Evolutionary conservation across 2,797 vertebrate species (phyloP), one percentile per base, ranked within the genome.

Genomic region (Hybognathus amarus): DNA sequence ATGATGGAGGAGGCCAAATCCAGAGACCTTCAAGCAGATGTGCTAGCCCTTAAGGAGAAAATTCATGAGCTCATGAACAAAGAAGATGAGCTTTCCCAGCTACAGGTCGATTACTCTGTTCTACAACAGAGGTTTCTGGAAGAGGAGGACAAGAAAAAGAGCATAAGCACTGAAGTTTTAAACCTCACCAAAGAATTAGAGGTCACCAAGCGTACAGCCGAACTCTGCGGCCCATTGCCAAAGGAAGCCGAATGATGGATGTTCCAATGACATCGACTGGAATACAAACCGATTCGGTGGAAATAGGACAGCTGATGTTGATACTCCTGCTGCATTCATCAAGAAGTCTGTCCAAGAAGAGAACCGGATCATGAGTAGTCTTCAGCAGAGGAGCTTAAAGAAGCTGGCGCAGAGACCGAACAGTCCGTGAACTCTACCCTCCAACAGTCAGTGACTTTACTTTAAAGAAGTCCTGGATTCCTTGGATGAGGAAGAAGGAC

Each of bases 61-160:
- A 97, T 99, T 80, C 98, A 99, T 52, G 97, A 99, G 82, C 90
- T 99, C 68, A 99, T 99, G 98, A 96, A 98, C 92, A 99, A 98
- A 90, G 97, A 99, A 92, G 98, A 99, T 86, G 97, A 97, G 87
- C 96, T 99, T 67, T 97, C 98, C 88, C 98, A 99, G 91, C 93
- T 99, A 64, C 97, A 99, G 88, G 97, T 98, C 0, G 97, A 99
- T 89, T 99, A 97, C 89, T 96, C 97, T 0, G 90, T 98, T 70
- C 93, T 99, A 75, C 96, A 99, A 87, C 97, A 98, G 85, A 95
- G 95, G 76, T 97, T 98, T 88, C 90, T 98, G 87, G 97, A 97
- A 87, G 97, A 99, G 87, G 97, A 99, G 88, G 97, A 94, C 80
- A 98, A 96, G 91, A 97, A 96, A 87, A 97, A 97, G 90, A 97